These are phyloP conservation scores for Okamejei kenojei DNA, from an alignment of 2,797 vertebrate species.

Conservation along the genomic window DNA sequence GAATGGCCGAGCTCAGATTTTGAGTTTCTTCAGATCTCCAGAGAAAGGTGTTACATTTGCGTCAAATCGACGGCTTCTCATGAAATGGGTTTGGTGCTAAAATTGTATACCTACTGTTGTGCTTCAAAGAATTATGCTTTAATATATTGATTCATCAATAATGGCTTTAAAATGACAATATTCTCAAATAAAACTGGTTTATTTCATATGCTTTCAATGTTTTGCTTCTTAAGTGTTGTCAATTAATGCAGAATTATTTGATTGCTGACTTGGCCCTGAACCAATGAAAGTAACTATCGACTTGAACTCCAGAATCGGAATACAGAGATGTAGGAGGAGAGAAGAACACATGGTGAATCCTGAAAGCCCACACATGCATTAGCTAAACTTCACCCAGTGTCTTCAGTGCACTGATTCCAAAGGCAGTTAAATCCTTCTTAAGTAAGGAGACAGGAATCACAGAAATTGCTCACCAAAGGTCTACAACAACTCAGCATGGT, in stretches of 20 bases:
- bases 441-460: too few relatives aligned
- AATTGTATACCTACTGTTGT: neutral
- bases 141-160: conserved; percentile 23
- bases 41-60: neutral
- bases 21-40: neutral
- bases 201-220: neutral
- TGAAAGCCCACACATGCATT: too few relatives aligned
- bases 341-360: too few relatives aligned
- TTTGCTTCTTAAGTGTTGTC: neutral
- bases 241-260: neutral
- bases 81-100: conserved; percentile 10
- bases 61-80: neutral
- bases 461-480: too few relatives aligned
- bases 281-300: neutral
- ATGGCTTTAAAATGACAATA: conserved; percentile 30
- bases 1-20: neutral
- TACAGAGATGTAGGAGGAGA: too few relatives aligned
- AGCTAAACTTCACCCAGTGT: too few relatives aligned
- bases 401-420: too few relatives aligned
- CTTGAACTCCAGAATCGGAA: neutral
- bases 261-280: neutral
- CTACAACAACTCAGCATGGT: too few relatives aligned
- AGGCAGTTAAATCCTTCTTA: too few relatives aligned
- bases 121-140: neutral
- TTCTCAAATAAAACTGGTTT: conserved; percentile 27